phyloP scores from a whole-genome alignment of 2,797 vertebrate species.

The Sus cebifrons region DNA sequence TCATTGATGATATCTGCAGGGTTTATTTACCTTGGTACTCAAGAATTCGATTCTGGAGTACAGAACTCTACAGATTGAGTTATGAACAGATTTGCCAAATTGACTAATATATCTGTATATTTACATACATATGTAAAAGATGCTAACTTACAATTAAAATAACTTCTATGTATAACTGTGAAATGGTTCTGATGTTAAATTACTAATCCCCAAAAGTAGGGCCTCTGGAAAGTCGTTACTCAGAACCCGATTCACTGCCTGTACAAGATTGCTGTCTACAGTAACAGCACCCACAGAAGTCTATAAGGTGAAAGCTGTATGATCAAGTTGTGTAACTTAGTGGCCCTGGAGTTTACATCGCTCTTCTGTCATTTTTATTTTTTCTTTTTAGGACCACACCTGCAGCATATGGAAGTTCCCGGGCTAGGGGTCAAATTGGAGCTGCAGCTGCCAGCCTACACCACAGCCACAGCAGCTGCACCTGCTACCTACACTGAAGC shows the following conservation, averaged over 20 bases:
- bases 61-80: neutral
- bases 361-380: too few relatives aligned
- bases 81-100: neutral
- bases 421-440: too few relatives aligned
- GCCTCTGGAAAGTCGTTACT: neutral
- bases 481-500: too few relatives aligned
- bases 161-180: neutral
- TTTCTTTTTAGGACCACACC: too few relatives aligned
- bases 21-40: neutral
- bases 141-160: neutral
- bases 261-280: neutral
- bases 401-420: too few relatives aligned
- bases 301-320: neutral
- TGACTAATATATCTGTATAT: neutral
- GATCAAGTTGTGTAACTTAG: neutral
- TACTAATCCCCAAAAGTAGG: neutral
- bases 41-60: neutral
- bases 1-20: neutral
- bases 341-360: neutral
- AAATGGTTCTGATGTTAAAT: neutral
- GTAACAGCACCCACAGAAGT: constrained; percentile 17
- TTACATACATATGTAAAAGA: constrained; percentile 10
- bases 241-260: neutral
- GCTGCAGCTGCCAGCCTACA: too few relatives aligned
- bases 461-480: too few relatives aligned